phyloP scores from a whole-genome alignment of 2,888 invertebrate species.

The Callimorpha dominula region DNA sequence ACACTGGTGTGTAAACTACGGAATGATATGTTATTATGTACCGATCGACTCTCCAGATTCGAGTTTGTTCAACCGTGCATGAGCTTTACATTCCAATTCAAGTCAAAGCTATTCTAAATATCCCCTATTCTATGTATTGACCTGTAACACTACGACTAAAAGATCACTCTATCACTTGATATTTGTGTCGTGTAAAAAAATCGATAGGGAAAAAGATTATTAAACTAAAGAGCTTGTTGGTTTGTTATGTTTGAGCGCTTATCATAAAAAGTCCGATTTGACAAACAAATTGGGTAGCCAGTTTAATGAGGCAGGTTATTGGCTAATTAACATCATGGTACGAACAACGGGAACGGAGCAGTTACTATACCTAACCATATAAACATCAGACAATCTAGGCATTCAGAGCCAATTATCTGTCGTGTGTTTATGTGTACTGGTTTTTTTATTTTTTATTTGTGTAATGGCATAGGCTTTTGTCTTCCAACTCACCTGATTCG shows the following conservation, averaged over 20 bases:
- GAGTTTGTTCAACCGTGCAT: neutral
- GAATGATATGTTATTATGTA: neutral
- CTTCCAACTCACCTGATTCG: too few species aligned
- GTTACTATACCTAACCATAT: too few species aligned
- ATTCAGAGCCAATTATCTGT: too few species aligned
- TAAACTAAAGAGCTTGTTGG: neutral
- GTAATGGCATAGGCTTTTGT: too few species aligned
- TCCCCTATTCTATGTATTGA: neutral
- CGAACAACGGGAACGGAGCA: too few species aligned
- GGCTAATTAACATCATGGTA: neutral
- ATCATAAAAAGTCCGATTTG: neutral
- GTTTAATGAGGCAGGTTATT: neutral
- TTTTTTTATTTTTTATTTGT: too few species aligned
- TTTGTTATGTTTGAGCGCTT: neutral
- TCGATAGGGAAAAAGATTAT: too few species aligned
- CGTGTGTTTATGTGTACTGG: too few species aligned
- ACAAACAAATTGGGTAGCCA: neutral
- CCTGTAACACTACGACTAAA: neutral
- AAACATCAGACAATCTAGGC: too few species aligned
- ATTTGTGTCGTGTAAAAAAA: neutral
- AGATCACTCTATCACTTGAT: neutral
- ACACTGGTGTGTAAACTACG: neutral
- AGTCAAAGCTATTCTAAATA: neutral
- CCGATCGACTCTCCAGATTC: neutral
- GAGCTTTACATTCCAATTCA: neutral